Evolutionary conservation across 2,888 invertebrate species (phyloP), one percentile per base, ranked within the genome.

Genomic region (Lasioglossum morio): DNA sequence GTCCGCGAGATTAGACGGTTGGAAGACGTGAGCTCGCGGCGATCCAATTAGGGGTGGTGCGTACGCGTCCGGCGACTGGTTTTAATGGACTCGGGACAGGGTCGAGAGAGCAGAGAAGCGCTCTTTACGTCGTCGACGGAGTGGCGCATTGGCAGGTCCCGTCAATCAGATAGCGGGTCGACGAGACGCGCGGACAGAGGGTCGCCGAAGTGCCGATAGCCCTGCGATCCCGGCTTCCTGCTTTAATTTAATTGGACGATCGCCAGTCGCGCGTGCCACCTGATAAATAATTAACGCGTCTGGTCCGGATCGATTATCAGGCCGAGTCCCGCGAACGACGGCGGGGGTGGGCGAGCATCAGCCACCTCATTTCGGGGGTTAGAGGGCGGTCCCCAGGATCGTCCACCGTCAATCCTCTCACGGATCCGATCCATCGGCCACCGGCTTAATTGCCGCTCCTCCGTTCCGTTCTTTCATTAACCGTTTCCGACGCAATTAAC

Each of bases 171-270:
- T 89, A 89, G 87, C 86, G 79, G 60, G 27, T 76, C 84, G 85
- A 76, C 84, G 86, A 90, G 86, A 90, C 86, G 84, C 79, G 86
- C 79, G 53, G 75, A 75, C 80, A 81, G 85, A 87, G 89, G 88
- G 90, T 92, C 82, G 88, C 87, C 84, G 83, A 87, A 92, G 91
- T 92, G 90, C 90, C 90, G 92, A 92, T 91, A 91, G 90, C 84
- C 91, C 66, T 77, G 80, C 89, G 90, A 91, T 92, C 87, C 66
- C 87, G 84, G 90, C 91, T 91, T 90, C 92, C 91, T 91, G 92
- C 90, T 90, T 91, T 91, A 92, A 92, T 90, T 92, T 92, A 90
- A 92, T 92, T 92, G 92, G 92, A 90, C 89, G 91, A 92, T 90
- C 90, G 91, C 90, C 90, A 91, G 91, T 90, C 90, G 91, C 92